Percentiles rank a stretch among this genome's conserved stretches.
Evolutionary conservation across 2,113 vertebrate species (phyloP).

Genomic region (Anoplopoma fimbria): DNA sequence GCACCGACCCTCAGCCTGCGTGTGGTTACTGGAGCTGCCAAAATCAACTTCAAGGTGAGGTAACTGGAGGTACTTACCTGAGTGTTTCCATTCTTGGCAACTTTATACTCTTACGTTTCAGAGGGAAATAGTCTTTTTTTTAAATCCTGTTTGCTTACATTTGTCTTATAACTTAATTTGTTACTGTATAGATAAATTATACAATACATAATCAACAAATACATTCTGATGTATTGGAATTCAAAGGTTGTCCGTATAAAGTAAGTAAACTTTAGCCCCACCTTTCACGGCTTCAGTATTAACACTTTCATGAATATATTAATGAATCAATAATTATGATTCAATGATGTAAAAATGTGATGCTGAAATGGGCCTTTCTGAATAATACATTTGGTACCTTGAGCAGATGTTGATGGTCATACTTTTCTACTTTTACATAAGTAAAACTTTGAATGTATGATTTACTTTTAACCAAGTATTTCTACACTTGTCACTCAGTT

Average conservation of each 20-base stretch:
- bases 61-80: background rate
- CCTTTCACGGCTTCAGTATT: background rate
- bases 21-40: conserved; percentile 68
- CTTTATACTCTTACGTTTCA: background rate
- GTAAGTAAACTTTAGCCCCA: background rate
- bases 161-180: background rate
- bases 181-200: background rate
- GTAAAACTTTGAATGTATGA: background rate
- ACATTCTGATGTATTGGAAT: background rate
- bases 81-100: background rate
- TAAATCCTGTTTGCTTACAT: background rate
- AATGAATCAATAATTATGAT: background rate
- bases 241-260: background rate
- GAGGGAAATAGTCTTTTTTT: background rate
- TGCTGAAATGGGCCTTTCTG: background rate
- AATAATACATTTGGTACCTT: background rate
- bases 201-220: background rate
- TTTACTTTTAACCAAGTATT: background rate
- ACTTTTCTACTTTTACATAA: background rate
- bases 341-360: background rate
- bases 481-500: background rate
- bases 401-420: background rate
- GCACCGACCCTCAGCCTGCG: conserved; percentile 81
- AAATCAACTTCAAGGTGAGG: conserved; percentile 83
- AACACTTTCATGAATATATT: background rate